Evolutionary conservation across 2,797 vertebrate species (phyloP), one percentile per base, ranked within the genome.

Genomic region (Lepidocolaptes lacrymiger): DNA sequence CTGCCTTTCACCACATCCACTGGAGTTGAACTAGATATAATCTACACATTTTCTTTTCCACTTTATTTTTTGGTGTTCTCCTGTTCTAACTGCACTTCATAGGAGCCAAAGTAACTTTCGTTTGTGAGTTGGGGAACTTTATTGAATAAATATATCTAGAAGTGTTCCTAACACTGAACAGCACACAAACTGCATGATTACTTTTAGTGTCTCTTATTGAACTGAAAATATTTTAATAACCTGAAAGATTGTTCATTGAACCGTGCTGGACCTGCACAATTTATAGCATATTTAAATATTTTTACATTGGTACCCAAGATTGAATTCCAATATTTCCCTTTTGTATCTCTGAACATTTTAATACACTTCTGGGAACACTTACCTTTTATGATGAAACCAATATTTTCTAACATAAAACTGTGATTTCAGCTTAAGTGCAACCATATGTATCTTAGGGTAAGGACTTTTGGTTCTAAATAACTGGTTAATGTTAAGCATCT

Each of bases 301-400:
- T 97, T 97, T 94, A 97, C 94, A 85, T 96, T 96, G 85, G 92
- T 96, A 97, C 91, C 88, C 41, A 71, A 46, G 37, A 96, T 61
- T 96, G 96, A 97, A 97, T 96, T 96, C 91, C 93, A 97, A 89
- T 96, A 97, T 97, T 97, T 97, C 89, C 83, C 82, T 92, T 97
- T 84, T 91, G 94, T 62, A 73, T 96, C 95, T 94, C 49, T 69
- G 68, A 95, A 46, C 74, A 88, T 86, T 94, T 97, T 97, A 95
- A 96, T 96, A 93, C 81, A 74, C 97, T 94, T 89, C 91, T 96
- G 96, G 97, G 93, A 97, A 91, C 92, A 92, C 88, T 97, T 97
- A 97, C 89, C 91, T 97, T 96, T 97, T 97, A 96, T 94, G 97
- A 96, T 75, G 86, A 97, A 97, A 97, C 95, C 91, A 97, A 30